These are phyloP conservation scores for Aricia agestis DNA, from an alignment of 1,140 invertebrate genomes.

Conservation along the genomic window DNA sequence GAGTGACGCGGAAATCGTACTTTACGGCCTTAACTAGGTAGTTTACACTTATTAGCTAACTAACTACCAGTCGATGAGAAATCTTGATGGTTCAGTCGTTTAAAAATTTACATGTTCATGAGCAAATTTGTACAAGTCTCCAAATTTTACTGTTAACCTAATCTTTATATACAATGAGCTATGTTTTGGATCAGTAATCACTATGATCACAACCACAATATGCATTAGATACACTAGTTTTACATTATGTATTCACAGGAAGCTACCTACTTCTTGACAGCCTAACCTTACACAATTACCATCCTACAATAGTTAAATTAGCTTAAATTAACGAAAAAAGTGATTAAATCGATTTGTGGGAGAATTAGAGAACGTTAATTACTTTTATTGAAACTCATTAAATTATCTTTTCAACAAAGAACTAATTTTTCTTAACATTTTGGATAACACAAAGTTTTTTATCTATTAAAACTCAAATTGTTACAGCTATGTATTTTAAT, in stretches of 20 bases:
- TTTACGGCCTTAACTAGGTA: slow-evolving; percentile 27
- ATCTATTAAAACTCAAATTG: no score
- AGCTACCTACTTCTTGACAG: slow-evolving; percentile 23
- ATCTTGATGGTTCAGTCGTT: slow-evolving; percentile 69
- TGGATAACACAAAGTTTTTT: no score
- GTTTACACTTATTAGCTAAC: slow-evolving; percentile 15
- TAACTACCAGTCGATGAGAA: slow-evolving; percentile 70
- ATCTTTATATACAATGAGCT: slow-evolving; percentile 59
- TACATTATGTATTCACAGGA: slow-evolving; percentile 38
- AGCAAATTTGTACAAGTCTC: slow-evolving; percentile 74
- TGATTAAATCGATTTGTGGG: no score
- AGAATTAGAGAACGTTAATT: no score
- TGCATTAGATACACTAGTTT: slow-evolving; percentile 53
- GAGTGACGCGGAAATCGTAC: slow-evolving; percentile 22
- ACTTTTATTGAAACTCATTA: no score
- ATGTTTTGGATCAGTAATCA: slow-evolving; percentile 66
- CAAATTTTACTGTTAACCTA: slow-evolving; percentile 64
- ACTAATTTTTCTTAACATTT: no score
- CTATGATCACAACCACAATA: slow-evolving; percentile 73
- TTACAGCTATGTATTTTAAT: no score
- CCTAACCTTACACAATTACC: not conserved
- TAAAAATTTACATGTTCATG: slow-evolving; percentile 66
- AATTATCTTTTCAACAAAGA: no score
- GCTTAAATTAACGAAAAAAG: no score
- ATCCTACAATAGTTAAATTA: not conserved